A percentile compares a stretch with the other conserved stretches of the same genome.
phyloP scores from a whole-genome alignment of 1,140 invertebrate species.

The Brachionus sp. region DNA sequence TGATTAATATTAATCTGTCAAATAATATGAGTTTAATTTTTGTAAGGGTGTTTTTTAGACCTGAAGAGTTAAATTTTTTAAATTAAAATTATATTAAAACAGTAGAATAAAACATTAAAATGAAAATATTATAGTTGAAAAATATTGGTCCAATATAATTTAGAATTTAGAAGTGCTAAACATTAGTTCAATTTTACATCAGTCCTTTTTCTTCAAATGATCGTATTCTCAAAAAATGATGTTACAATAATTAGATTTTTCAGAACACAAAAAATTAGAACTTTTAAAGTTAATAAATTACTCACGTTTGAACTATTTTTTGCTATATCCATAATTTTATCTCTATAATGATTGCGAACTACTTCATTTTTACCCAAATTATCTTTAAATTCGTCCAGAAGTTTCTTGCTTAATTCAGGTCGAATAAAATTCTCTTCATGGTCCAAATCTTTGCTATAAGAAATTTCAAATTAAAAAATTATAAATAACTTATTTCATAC shows the following conservation, averaged over 20 bases:
- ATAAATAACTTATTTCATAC: constrained; percentile 38
- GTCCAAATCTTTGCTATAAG: constrained; percentile 49
- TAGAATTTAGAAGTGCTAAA: too few species aligned
- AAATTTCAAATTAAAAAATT: not conserved
- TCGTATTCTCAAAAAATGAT: not conserved
- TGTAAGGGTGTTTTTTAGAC: too few species aligned
- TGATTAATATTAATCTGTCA: too few species aligned
- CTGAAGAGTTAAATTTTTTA: too few species aligned
- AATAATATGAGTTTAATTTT: too few species aligned
- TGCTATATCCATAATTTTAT: constrained; percentile 57
- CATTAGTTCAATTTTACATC: too few species aligned
- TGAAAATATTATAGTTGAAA: too few species aligned
- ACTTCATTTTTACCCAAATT: constrained; percentile 50
- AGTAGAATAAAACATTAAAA: too few species aligned
- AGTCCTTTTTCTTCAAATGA: too few species aligned
- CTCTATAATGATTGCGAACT: constrained; percentile 51
- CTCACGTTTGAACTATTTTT: constrained; percentile 50
- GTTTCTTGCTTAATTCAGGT: constrained; percentile 57
- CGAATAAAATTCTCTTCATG: constrained; percentile 58
- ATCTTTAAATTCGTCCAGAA: constrained; percentile 49
- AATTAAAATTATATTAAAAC: too few species aligned
- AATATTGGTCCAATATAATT: too few species aligned
- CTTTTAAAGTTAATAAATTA: not conserved
- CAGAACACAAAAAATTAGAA: not conserved
- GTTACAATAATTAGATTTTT: not conserved